A percentile compares a stretch with the other conserved stretches of the same genome.
phyloP scores from a whole-genome alignment of 2,113 vertebrate genomes.

The Delphinapterus leucas region DNA sequence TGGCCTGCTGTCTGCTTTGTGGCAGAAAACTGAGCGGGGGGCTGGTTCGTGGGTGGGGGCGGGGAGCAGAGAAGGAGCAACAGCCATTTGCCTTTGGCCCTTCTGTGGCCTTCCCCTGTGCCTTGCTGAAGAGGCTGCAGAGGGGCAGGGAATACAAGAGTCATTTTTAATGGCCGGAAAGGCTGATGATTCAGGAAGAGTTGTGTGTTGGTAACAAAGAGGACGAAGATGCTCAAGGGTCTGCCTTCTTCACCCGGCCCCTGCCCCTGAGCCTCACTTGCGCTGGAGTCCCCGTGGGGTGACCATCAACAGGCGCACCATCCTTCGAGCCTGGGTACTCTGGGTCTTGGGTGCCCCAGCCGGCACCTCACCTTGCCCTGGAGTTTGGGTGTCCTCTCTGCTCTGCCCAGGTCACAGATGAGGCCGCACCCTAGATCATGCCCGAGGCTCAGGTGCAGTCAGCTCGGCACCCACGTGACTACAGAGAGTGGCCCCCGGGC shows the following conservation, averaged over 20 bases:
- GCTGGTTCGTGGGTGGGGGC: neutral
- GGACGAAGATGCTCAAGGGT: neutral
- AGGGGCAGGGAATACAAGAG: neutral
- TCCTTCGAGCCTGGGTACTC: neutral
- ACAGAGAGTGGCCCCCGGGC: neutral
- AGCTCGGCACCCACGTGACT: conserved; percentile 47
- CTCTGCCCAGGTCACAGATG: neutral
- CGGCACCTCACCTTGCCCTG: conserved; percentile 18
- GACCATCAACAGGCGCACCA: neutral
- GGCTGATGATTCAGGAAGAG: neutral
- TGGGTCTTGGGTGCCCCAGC: neutral
- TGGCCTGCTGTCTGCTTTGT: conserved; percentile 54
- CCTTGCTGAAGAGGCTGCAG: neutral
- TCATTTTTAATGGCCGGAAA: neutral
- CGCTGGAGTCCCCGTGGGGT: neutral
- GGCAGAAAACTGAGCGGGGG: conserved; percentile 48
- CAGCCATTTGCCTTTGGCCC: neutral
- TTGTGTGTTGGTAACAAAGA: conserved; percentile 47
- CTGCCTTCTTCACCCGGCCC: neutral
- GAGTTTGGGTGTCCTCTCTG: neutral
- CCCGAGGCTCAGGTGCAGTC: conserved; percentile 58
- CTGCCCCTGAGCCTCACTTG: neutral
- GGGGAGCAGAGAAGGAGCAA: neutral
- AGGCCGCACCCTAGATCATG: neutral
- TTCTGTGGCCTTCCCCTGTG: neutral